phyloP scores from a whole-genome alignment of 1,140 invertebrate genomes.

The Dolichoris vasculosae region DNA sequence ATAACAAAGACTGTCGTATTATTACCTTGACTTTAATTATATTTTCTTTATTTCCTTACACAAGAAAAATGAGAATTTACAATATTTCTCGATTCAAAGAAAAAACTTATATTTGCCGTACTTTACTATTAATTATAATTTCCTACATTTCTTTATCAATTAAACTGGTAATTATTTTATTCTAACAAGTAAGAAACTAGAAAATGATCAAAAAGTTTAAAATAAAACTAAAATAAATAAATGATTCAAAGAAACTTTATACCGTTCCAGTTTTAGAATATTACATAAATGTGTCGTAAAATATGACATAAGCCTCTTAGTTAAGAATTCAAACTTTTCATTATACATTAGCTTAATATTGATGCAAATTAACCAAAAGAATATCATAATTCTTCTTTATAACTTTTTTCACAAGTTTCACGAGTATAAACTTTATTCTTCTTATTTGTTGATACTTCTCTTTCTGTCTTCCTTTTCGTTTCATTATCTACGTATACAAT shows the following conservation, averaged over 20 bases:
- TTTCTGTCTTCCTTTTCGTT: not conserved
- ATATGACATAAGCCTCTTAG: not conserved
- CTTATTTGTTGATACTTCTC: too few relatives aligned
- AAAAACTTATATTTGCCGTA: too few relatives aligned
- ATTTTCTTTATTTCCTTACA: not conserved
- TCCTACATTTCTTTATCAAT: not conserved
- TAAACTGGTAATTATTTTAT: not conserved
- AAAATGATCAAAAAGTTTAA: too few relatives aligned
- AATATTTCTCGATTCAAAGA: too few relatives aligned
- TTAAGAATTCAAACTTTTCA: not conserved
- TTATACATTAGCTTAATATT: not conserved
- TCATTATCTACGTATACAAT: not conserved
- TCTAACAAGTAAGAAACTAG: too few relatives aligned
- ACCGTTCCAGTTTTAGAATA: too few relatives aligned
- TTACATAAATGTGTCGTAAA: not conserved
- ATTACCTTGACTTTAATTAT: not conserved
- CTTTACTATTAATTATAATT: not conserved
- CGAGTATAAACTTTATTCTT: too few relatives aligned
- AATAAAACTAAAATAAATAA: too few relatives aligned
- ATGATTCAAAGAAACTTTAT: too few relatives aligned
- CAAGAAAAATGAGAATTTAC: too few relatives aligned
- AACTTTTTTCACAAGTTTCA: not conserved
- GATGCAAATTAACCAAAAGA: not conserved
- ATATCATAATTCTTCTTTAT: not conserved
- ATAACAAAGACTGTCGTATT: too few relatives aligned